Conservation (phyloP, 1,140 invertebrate genomes). For the Teleopsis dalmanni region DNA sequence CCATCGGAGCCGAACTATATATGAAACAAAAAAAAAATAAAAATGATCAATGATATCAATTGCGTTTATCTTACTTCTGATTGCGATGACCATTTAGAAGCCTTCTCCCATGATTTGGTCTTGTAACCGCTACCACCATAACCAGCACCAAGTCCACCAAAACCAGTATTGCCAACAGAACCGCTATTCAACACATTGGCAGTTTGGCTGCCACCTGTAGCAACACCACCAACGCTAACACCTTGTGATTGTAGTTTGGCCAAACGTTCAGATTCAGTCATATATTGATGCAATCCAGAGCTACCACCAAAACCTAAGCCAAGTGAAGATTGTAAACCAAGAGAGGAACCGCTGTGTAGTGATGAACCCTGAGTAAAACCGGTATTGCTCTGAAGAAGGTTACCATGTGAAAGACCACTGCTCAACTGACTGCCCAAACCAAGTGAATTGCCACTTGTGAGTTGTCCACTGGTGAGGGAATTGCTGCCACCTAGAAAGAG, state of each 20-base stretch:
- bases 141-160: not conserved
- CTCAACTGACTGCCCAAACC: too few relatives aligned
- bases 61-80: conserved; percentile 24
- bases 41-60: not conserved
- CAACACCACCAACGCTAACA: conserved; percentile 17
- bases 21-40: not conserved
- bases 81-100: conserved; percentile 42
- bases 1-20: conserved; percentile 30
- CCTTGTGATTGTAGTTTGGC: conserved; percentile 18
- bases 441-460: too few relatives aligned
- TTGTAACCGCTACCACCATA: conserved; percentile 21
- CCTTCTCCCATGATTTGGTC: conserved; percentile 43
- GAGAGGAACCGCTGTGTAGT: conserved; percentile 6
- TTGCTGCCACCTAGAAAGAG: too few relatives aligned
- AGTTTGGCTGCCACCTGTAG: conserved; percentile 17
- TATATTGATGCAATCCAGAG: conserved; percentile 13
- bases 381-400: too few relatives aligned
- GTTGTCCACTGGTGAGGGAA: too few relatives aligned
- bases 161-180: conserved; percentile 15
- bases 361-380: too few relatives aligned
- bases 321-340: conserved; percentile 3
- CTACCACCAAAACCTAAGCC: not conserved
- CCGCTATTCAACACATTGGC: conserved; percentile 10
- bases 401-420: too few relatives aligned
- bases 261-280: conserved; percentile 19